Evolutionary conservation across 1,140 invertebrate species (phyloP).

Genomic region (Carcinoscorpius rotundicauda): DNA sequence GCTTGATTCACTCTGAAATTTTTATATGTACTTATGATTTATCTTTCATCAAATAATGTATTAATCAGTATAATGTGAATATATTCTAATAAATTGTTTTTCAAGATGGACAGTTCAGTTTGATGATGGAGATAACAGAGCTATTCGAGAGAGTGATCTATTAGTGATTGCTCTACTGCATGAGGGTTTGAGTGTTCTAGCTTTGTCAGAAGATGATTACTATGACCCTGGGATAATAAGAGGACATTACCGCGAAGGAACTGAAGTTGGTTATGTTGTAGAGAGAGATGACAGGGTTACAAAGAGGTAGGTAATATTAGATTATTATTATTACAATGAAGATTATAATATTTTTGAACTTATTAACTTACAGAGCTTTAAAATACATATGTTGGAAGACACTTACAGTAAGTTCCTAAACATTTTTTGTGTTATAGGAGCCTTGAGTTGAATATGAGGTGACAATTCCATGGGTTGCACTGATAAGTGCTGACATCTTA

Average conservation of each 20-base stretch:
- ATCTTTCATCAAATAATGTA: no score
- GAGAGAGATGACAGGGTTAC: slow-evolving; percentile 14
- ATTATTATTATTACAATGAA: not conserved
- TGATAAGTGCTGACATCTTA: no score
- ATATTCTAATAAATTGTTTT: not conserved
- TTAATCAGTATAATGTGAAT: no score
- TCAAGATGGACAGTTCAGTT: slow-evolving; percentile 21
- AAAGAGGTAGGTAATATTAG: slow-evolving; percentile 7
- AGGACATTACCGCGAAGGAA: slow-evolving; percentile 12
- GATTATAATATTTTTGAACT: no score
- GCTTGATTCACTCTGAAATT: no score
- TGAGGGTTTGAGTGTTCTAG: slow-evolving; percentile 10
- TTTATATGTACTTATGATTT: no score
- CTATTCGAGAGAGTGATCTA: slow-evolving; percentile 19
- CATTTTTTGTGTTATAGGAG: no score
- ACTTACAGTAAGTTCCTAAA: no score
- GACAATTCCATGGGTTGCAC: no score
- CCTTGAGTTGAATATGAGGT: no score
- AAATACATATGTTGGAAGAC: no score
- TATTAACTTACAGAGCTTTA: no score
- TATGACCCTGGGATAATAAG: slow-evolving; percentile 16
- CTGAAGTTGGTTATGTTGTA: slow-evolving; percentile 18
- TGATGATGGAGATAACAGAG: slow-evolving; percentile 20
- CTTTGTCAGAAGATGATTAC: slow-evolving; percentile 9
- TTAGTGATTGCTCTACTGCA: slow-evolving; percentile 12